Evolutionary conservation across 2,113 vertebrate genomes (phyloP).

Genomic region (Mellivora capensis): DNA sequence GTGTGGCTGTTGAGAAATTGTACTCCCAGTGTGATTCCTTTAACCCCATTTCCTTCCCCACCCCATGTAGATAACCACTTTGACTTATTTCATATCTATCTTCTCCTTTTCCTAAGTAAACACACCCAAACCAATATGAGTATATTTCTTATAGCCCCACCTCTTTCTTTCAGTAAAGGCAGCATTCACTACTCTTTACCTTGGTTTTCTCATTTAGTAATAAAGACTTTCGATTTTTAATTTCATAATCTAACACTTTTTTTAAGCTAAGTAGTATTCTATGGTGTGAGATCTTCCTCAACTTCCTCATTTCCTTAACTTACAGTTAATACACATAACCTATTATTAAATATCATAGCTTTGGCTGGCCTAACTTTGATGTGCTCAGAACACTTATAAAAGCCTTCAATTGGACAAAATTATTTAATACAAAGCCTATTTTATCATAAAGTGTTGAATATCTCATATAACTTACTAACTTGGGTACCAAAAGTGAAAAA

Average conservation of each 20-base stretch:
- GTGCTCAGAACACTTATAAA: background rate
- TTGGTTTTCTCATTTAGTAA: conserved; percentile 29
- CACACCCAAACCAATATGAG: background rate
- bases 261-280: background rate
- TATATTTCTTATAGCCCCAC: background rate
- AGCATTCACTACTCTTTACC: background rate
- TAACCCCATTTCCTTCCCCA: background rate
- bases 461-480: background rate
- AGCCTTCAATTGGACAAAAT: background rate
- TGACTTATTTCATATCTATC: background rate
- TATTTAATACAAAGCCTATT: background rate
- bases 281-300: background rate
- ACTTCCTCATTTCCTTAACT: no score
- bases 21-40: background rate
- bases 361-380: background rate
- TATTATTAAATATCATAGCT: background rate
- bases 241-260: conserved; percentile 6
- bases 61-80: background rate
- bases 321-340: no score
- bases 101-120: background rate
- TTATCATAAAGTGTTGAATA: background rate
- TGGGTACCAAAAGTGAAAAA: background rate
- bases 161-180: background rate
- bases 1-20: background rate
- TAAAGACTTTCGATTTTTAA: background rate